These are phyloP conservation scores for Monochamus alternatus DNA, from an alignment of 2,888 invertebrate species.

Conservation along the genomic window DNA sequence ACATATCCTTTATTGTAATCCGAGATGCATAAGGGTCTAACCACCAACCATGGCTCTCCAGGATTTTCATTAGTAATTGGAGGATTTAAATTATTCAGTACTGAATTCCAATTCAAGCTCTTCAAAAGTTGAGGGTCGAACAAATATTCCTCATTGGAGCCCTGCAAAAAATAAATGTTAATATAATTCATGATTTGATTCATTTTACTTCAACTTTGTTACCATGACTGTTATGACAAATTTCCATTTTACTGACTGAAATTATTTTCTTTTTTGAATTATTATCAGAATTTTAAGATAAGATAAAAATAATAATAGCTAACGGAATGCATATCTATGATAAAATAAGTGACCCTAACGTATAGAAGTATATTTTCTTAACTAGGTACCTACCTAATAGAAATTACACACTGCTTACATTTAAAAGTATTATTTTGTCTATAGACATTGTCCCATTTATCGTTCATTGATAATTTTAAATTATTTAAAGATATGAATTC, in stretches of 20 bases:
- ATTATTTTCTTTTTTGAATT: background rate
- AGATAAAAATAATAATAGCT: background rate
- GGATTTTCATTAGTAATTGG: constrained; percentile 80
- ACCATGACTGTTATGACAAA: background rate
- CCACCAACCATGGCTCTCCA: constrained; percentile 82
- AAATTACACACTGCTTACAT: background rate
- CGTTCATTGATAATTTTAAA: too few species aligned
- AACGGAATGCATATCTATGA: background rate
- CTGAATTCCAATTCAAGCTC: constrained; percentile 78
- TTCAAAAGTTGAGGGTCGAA: constrained; percentile 80
- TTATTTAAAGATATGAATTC: too few species aligned
- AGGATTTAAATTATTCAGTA: constrained; percentile 79
- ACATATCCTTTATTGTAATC: constrained; percentile 91
- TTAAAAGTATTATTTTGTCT: too few species aligned
- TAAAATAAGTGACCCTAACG: background rate
- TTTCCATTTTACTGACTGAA: background rate
- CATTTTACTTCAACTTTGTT: background rate
- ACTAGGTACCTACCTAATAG: background rate
- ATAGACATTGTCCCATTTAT: too few species aligned
- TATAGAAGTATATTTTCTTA: too few species aligned
- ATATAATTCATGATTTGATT: background rate
- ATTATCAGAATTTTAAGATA: background rate
- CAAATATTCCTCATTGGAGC: constrained; percentile 66
- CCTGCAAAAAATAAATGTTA: constrained; percentile 47
- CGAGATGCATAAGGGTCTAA: constrained; percentile 84